Evolutionary conservation across 2,797 vertebrate genomes (phyloP), one percentile per base, ranked within the genome.

Genomic region (Phaenicophaeus curvirostris): DNA sequence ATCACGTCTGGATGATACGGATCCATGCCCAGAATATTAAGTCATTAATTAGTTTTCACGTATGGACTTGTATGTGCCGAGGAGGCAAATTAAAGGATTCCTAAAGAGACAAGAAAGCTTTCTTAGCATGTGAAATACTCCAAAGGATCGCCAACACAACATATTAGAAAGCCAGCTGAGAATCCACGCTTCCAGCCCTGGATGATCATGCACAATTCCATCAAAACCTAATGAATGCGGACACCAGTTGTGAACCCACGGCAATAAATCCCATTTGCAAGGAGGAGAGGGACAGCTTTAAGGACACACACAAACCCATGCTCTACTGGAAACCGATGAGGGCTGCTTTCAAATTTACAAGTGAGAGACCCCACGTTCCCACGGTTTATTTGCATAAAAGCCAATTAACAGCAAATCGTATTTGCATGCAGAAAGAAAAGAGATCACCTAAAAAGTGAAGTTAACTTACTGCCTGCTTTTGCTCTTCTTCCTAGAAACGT

Each of bases 401-500:
- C 25, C 92, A 66, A 82, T 72, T 61, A 92, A 53, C 82, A 83
- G 84, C 15, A 68, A 57, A 28, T 5, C 11, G n/a, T 5, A 4
- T 8, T 48, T 81, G 28, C 98, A 97, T 98, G 98, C 98, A 95
- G 69, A 80, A 89, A 72, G 44, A 44, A 53, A 27, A 41, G 39
- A 77, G 53, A 46, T 35, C 85, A 85, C 71, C 80, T n/a, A 92
- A 41, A 68, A 71, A 58, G 57, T 41, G 89, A 95, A 62, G 87
- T 96, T 95, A 97, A 99, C 99, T 99, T 99, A 99, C 99, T 97
- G 99, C 98, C 98, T 99, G 99, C 94, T 99, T 99, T 97, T 99
- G 99, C 95, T 99, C 99, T 98, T 99, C 99, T 95, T 99, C 99
- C 99, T 99, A 92, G 87, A 97, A 55, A 44, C 74, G 97, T 95